Percentiles rank a stretch among this genome's conserved stretches.
phyloP scores from a whole-genome alignment of 2,113 vertebrate genomes.

The Spea bombifrons region DNA sequence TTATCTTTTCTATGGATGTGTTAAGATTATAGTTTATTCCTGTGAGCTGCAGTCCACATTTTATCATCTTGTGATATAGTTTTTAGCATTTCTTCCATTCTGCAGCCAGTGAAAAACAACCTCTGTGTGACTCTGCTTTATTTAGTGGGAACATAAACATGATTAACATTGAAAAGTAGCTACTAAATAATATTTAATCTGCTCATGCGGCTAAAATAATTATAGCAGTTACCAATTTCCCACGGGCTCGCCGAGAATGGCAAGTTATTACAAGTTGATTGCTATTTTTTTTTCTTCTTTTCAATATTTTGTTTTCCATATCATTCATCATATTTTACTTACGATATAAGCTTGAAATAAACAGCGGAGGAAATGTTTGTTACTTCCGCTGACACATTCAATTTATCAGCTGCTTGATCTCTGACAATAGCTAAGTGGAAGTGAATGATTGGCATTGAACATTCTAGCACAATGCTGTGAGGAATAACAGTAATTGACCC shows the following conservation, averaged over 20 bases:
- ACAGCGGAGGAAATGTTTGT: constrained; percentile 23
- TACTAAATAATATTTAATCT: constrained; percentile 25
- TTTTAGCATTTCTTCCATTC: background rate
- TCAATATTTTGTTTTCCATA: constrained; percentile 5
- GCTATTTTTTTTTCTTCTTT: constrained; percentile 8
- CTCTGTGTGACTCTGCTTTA: constrained; percentile 8
- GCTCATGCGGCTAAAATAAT: background rate
- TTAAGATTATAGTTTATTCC: background rate
- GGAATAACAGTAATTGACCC: constrained; percentile 36
- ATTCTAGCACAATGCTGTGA: constrained; percentile 28
- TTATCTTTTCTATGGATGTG: background rate
- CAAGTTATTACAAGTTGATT: constrained; percentile 1
- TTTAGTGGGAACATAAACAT: background rate
- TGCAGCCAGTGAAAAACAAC: background rate
- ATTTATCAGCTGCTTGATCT: constrained; percentile 37
- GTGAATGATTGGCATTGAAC: constrained; percentile 24
- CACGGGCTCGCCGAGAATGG: constrained; percentile 1
- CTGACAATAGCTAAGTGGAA: constrained; percentile 38
- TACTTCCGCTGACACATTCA: constrained; percentile 28
- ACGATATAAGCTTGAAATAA: constrained; percentile 32
- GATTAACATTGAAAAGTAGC: background rate
- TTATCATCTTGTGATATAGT: background rate
- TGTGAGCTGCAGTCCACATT: background rate
- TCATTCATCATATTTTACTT: constrained; percentile 21
- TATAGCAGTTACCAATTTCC: background rate